phyloP scores from a whole-genome alignment of 2,888 invertebrate species.

The Lasius fuliginosus region DNA sequence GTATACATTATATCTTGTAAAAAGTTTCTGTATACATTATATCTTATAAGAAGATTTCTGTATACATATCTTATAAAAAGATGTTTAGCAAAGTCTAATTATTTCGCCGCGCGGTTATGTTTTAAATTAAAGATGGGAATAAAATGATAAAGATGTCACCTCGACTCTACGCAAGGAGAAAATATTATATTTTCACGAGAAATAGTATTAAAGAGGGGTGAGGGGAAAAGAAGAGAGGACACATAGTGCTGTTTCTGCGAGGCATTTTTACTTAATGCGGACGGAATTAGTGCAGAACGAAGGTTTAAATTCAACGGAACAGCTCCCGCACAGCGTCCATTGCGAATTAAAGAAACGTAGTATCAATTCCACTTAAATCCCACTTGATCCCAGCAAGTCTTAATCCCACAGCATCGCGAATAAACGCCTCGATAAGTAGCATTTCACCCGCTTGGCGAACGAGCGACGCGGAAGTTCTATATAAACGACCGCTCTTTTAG shows the following conservation, averaged over 20 bases:
- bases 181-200: background rate
- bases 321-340: background rate
- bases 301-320: constrained; percentile 18
- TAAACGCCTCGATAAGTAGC: constrained; percentile 29
- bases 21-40: background rate
- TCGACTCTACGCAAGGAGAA: background rate
- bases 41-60: background rate
- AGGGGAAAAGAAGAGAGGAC: background rate
- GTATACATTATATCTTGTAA: background rate
- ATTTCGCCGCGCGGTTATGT: background rate
- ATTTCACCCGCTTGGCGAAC: background rate
- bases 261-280: constrained; percentile 14
- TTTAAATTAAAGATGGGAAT: background rate
- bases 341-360: constrained; percentile 29
- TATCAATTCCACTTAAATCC: constrained; percentile 39
- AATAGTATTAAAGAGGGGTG: background rate
- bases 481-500: background rate
- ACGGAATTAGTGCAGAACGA: constrained; percentile 3
- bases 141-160: background rate
- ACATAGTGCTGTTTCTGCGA: background rate
- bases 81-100: background rate
- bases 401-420: constrained; percentile 28
- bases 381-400: constrained; percentile 23
- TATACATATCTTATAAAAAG: background rate
- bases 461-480: background rate